Base-by-base conservation (phyloP, 2,888 invertebrate species). In the Drosophila tanythrix region DNA sequence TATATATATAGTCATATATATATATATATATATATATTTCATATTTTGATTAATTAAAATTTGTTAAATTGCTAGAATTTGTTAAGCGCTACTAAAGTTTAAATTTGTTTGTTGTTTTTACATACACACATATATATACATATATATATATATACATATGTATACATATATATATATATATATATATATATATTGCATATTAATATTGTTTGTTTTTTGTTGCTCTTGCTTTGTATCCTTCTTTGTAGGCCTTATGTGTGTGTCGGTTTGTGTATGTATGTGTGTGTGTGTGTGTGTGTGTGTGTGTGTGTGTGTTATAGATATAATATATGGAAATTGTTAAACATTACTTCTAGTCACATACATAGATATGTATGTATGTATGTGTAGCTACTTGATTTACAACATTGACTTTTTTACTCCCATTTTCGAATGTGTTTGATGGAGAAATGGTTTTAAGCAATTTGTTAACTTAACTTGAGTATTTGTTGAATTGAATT, bases 1-100 rank as follows among this genome's bases (percentile, higher is more conserved):
- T 62, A 61, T 21, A 40, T 52, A 51, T 69, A 43, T 74, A 38
- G 46, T 53, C 40, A 46, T 55, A 53, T 53, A 27, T 73, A 38
- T 55, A 55, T 63, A 43, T 38, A 15, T 55, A 18, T 33, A 50
- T 59, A 52, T 68, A 59, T 78, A 59, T 77, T 68, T 78, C 57
- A 82, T 82, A 88, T 89, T 87, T 87, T 85, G 88, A 88, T 88
- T 90, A 87, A 85, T 86, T 90, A 88, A 90, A 88, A 88, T 88
- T 88, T 88, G 88, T 88, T 88, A 90, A 87, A 83, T 90, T 88
- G 91, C 88, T 88, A 88, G 87, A 88, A 88, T 88, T 91, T 90
- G 88, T 88, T 88, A 88, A 90, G 91, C 91, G 88, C 91, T 88
- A 88, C 88, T 90, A 88, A 88, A 90, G 90, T 85, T 90, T 88